Percentiles rank a stretch among this genome's conserved stretches.
Evolutionary conservation across 2,797 vertebrate species (phyloP).

Genomic region (Scyliorhinus canicula): DNA sequence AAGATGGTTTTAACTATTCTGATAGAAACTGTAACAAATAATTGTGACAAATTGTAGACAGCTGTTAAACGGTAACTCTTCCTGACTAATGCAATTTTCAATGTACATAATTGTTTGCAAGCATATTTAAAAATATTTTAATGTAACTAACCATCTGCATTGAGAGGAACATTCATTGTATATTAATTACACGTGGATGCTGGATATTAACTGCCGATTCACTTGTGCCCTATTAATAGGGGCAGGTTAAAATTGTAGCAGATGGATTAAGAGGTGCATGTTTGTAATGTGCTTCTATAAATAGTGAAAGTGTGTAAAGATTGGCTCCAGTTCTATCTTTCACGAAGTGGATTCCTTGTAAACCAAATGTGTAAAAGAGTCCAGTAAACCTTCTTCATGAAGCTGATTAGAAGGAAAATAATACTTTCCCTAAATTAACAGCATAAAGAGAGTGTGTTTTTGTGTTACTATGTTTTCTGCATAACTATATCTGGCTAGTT

Average conservation of each 20-base stretch:
- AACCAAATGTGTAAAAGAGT: not conserved
- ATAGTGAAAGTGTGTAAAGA: not conserved
- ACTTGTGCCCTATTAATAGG: not conserved
- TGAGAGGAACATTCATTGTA: not conserved
- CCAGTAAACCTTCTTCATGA: not conserved
- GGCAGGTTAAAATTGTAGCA: not conserved
- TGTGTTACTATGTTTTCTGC: not conserved
- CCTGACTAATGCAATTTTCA: not conserved
- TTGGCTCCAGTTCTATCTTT: not conserved
- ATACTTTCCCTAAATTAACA: not conserved
- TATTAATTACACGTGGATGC: too few relatives aligned
- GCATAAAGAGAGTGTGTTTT: not conserved
- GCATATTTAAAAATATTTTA: not conserved
- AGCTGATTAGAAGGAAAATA: not conserved
- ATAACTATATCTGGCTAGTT: not conserved
- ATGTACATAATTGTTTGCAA: not conserved
- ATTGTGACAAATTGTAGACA: not conserved
- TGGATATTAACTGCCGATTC: not conserved
- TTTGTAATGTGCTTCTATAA: not conserved
- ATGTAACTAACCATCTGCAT: not conserved
- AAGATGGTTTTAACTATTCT: not conserved
- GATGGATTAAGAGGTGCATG: not conserved
- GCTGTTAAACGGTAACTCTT: not conserved
- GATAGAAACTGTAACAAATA: not conserved
- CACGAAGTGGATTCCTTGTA: not conserved